Base-by-base conservation (phyloP, 2,113 vertebrate species). In the Astur gentilis region DNA sequence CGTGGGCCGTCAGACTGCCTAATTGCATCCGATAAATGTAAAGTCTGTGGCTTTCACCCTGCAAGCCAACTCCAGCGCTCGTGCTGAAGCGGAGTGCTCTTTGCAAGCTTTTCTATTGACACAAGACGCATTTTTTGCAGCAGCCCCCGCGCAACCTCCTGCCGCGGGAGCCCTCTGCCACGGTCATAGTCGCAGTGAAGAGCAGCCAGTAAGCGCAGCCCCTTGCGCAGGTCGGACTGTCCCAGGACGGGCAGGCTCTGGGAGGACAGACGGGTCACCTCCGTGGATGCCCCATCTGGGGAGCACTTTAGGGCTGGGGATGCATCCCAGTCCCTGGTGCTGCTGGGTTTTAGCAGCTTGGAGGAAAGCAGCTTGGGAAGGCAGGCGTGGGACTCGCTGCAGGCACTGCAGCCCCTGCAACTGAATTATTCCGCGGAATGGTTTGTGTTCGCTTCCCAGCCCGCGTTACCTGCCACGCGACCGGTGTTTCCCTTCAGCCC, bases 351-450 rank as follows among this genome's bases (percentile, higher is more conserved):
- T 19, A 18, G 36, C 8, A 54, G 32, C 32, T 45, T 8, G 32
- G 52, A 15, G 44, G 77, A 14, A 31, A 13, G 60, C 67, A 25
- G 58, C 36, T 31, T 21, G 79, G 65, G 62, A 31, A 36, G 16
- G 32, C 36, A 45, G 27, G 27, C 3, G 6, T 5, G 42, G 7
- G 47, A 34, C 14, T 13, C 11, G 2, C 38, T 17, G 23, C 71
- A n/a, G 72, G 22, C 34, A 5, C 18, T 13, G 32, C 57, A 21
- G 44, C 54, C 29, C 54, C 54, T 15, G 49, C 27, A 25, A 4
- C 13, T 9, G 61, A 38, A 19, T 10, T 29, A 5, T 34, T 19
- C 58, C 6, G 0, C 8, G 31, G 40, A 17, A 2, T 2, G 45
- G 21, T 5, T 31, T 42, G 31, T 16, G 61, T 25, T 26, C 2